Base-by-base conservation (phyloP, 2,113 vertebrate genomes). In the Onychostoma macrolepis region DNA sequence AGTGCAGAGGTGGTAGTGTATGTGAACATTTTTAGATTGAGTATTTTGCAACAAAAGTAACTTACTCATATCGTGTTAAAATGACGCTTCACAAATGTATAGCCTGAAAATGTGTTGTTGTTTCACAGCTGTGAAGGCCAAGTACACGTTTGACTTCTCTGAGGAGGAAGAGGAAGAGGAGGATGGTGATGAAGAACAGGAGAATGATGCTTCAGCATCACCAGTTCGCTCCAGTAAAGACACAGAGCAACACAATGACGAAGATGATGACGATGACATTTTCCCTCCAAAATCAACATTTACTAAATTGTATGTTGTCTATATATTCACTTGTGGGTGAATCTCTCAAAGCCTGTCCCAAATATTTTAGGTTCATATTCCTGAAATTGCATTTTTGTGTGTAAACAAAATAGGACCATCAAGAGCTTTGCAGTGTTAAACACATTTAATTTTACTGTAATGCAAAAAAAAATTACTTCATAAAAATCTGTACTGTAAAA, bases 71-170 rank as follows among this genome's bases (percentile, higher is more conserved):
- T 38, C 10, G 21, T n/a, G 5, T 33, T 33, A 33, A 69, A 69
- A 33, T 33, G 12, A 41, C 33, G 19, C 33, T 10, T 71, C 67
- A 6, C 19, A 38, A 4, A 41, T 41, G 8, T 8, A n/a, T 13
- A 83, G 3, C 26, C 28, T 84, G 41, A 65, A 38, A 43, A 21
- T 33, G n/a, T 26, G n/a, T 84, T 58, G 69, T 69, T 69, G 53
- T 89, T 71, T 89, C 53, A 56, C 90, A 99, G 98, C 98, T 56
- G 97, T 97, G 91, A 97, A 98, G 91, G 97, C 97, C 56, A 99
- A 99, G 91, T 99, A 99, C 85, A 99, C 97, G 0, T 99, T 99
- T 87, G 98, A 99, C 91, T 99, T 99, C 96, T 99, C 98, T 0
- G 98, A 99, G 94, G 98, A 98, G 30, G 98, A n/a, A n/a, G n/a